Percentiles rank a stretch among this genome's conserved stretches.
phyloP scores from a whole-genome alignment of 2,797 vertebrate genomes.

The Geotrypetes seraphini region DNA sequence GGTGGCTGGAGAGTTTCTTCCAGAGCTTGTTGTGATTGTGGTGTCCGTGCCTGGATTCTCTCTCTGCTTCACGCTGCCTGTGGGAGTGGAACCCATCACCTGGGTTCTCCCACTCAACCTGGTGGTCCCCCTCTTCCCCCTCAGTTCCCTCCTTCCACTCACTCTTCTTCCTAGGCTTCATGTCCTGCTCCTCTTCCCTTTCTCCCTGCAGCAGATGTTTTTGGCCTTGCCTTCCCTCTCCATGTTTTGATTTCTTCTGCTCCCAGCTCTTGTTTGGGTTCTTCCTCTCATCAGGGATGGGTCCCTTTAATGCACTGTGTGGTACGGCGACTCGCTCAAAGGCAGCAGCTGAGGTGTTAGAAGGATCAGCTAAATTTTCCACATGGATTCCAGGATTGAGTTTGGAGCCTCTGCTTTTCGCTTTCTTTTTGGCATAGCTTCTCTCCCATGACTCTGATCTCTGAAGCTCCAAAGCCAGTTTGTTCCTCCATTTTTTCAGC shows the following conservation, averaged over 20 bases:
- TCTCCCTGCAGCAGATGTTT: background rate
- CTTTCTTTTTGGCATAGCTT: background rate
- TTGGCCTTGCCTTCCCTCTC: constrained; percentile 10
- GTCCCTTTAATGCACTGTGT: background rate
- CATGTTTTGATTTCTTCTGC: constrained; percentile 10
- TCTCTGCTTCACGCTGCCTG: background rate
- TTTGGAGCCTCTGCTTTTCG: background rate
- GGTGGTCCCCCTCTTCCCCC: background rate
- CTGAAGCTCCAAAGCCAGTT: constrained; percentile 36
- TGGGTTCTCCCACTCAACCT: background rate
- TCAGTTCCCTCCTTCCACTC: background rate
- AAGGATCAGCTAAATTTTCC: background rate
- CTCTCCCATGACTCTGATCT: constrained; percentile 5
- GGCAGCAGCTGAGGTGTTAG: constrained; percentile 14
- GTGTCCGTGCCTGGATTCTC: accelerated
- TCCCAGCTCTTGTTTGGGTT: background rate
- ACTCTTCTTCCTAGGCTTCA: background rate
- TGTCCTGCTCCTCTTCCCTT: background rate
- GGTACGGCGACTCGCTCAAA: too few relatives aligned
- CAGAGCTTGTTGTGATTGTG: constrained; percentile 5
- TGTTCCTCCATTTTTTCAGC: too few relatives aligned
- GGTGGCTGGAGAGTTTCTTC: constrained; percentile 27
- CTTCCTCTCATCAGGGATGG: background rate
- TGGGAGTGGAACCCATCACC: constrained; percentile 4
- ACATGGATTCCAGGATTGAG: constrained; percentile 10